Evolutionary conservation across 2,888 invertebrate species (phyloP).

Genomic region (Piscicola geometra): DNA sequence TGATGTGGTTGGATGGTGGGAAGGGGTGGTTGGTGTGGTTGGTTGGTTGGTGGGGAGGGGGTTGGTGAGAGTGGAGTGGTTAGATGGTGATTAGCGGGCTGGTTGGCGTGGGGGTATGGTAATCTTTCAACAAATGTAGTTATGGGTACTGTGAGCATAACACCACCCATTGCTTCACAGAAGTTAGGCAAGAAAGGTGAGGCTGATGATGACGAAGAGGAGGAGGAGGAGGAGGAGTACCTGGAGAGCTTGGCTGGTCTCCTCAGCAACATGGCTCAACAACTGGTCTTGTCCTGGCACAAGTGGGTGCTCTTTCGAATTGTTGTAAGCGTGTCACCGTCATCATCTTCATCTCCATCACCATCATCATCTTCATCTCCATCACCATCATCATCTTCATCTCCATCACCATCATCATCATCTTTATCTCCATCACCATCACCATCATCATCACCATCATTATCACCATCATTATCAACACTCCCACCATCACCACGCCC

Average conservation of each 20-base stretch:
- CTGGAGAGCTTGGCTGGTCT: slow-evolving; percentile 58
- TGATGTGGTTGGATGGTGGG: too few species aligned
- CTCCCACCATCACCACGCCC: not conserved
- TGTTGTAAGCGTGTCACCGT: too few species aligned
- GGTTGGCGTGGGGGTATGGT: too few species aligned
- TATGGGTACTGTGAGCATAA: too few species aligned
- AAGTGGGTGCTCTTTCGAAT: slow-evolving; percentile 56
- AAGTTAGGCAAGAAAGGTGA: not conserved
- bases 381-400: not conserved
- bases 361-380: not conserved
- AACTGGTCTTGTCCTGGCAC: slow-evolving; percentile 57
- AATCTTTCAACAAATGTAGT: too few species aligned
- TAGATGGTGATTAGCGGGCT: too few species aligned
- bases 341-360: not conserved
- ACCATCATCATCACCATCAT: not conserved
- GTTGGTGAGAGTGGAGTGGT: too few species aligned
- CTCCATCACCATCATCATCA: not conserved
- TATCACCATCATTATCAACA: not conserved
- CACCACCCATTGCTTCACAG: too few species aligned
- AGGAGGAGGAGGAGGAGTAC: slow-evolving; percentile 60
- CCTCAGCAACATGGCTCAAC: slow-evolving; percentile 59
- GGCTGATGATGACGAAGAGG: slow-evolving; percentile 39
- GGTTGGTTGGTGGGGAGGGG: too few species aligned
- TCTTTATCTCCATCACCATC: not conserved
- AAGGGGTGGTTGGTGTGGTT: too few species aligned